Conservation (phyloP, 2,797 vertebrate genomes). For the Danio albolineatus region DNA sequence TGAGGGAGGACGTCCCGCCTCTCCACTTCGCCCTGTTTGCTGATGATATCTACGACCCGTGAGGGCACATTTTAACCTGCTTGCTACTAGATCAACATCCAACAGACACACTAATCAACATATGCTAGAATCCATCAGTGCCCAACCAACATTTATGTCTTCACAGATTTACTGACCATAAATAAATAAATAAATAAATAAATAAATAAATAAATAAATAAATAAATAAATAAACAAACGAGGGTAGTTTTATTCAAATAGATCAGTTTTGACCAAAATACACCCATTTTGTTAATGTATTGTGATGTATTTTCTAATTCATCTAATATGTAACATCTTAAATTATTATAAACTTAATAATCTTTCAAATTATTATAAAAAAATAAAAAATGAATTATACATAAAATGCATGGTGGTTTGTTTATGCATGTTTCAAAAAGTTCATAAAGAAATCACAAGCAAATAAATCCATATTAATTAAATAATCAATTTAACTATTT, state of each 20-base stretch:
- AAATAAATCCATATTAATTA: too few species aligned
- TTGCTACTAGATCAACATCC: slow-evolving; percentile 76
- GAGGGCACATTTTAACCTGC: slow-evolving; percentile 76
- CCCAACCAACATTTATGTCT: slow-evolving; percentile 54
- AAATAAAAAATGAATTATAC: too few species aligned
- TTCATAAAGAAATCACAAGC: too few species aligned
- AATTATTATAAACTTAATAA: too few species aligned
- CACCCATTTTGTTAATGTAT: not conserved
- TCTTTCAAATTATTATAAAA: too few species aligned
- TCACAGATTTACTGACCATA: slow-evolving; percentile 37
- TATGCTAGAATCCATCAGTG: slow-evolving; percentile 67
- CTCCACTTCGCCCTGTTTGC: slow-evolving; percentile 74
- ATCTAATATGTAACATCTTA: too few species aligned
- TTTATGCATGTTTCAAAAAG: too few species aligned
- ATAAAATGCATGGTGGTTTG: too few species aligned
- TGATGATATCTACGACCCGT: slow-evolving; percentile 88
- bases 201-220: too few species aligned
- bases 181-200: too few species aligned
- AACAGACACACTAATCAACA: slow-evolving; percentile 74
- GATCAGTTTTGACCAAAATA: not conserved
- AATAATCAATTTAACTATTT: too few species aligned
- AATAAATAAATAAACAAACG: too few species aligned
- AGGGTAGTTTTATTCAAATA: not conserved
- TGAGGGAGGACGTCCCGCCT: slow-evolving; percentile 68
- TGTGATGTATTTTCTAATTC: not conserved